These are phyloP conservation scores for Volucella inanis DNA, from an alignment of 2,888 invertebrate species.

Conservation along the genomic window DNA sequence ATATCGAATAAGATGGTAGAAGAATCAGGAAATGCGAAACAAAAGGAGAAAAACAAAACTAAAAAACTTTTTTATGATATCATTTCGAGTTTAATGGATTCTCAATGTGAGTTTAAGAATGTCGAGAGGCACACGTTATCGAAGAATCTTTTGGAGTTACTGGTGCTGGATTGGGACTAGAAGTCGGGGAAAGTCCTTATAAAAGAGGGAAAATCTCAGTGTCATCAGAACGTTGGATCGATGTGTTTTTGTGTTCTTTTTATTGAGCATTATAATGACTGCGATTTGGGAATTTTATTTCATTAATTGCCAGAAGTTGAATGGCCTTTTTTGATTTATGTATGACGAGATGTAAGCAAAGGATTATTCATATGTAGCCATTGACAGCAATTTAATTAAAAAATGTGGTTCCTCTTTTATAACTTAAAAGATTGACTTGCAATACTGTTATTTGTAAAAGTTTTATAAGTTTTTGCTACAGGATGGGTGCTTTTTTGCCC, in stretches of 20 bases:
- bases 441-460: too few relatives aligned
- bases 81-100: constrained; percentile 72
- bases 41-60: constrained; percentile 18
- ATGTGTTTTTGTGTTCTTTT: constrained; percentile 13
- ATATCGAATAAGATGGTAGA: constrained; percentile 9
- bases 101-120: constrained; percentile 70
- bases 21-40: not conserved
- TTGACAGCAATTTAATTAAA: too few relatives aligned
- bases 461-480: too few relatives aligned
- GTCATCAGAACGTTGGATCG: constrained; percentile 46
- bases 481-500: too few relatives aligned
- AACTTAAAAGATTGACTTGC: too few relatives aligned
- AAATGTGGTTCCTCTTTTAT: too few relatives aligned
- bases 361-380: too few relatives aligned
- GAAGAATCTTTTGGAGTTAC: constrained; percentile 30
- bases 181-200: not conserved
- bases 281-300: constrained; percentile 55
- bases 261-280: constrained; percentile 53
- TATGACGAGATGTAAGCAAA: too few relatives aligned
- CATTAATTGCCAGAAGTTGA: constrained; percentile 16
- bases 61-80: constrained; percentile 65
- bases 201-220: constrained; percentile 39
- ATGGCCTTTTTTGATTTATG: too few relatives aligned
- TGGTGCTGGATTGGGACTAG: constrained; percentile 5
- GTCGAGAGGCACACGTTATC: constrained; percentile 62